Conservation (phyloP, 2,797 vertebrate genomes). For the Chiroxiphia lanceolata region DNA sequence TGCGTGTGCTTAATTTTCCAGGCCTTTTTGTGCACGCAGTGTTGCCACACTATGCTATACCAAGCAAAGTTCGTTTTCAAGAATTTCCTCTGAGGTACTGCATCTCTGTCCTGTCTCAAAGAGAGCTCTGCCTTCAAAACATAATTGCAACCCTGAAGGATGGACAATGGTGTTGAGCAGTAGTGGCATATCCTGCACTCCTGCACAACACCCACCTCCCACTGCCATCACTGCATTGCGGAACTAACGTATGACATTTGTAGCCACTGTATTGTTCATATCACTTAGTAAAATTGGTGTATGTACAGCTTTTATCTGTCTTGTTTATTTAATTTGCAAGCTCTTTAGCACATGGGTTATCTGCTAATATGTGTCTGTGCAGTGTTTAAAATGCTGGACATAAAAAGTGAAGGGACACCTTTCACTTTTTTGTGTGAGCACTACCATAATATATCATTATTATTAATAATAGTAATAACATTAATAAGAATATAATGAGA, state of each 20-base stretch:
- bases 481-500: background rate
- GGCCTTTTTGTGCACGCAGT: background rate
- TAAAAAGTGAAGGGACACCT: background rate
- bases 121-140: background rate
- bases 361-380: background rate
- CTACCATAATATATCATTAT: background rate
- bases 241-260: background rate
- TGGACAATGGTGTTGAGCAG: rapidly evolving
- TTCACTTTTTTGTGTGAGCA: background rate
- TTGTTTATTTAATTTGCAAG: background rate
- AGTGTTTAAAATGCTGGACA: background rate
- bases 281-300: background rate
- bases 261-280: background rate
- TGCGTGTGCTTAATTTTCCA: background rate
- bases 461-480: background rate
- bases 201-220: rapidly evolving
- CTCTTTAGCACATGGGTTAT: background rate
- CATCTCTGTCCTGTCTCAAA: background rate
- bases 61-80: background rate
- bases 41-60: rapidly evolving
- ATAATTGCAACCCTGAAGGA: background rate
- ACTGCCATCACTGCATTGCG: rapidly evolving
- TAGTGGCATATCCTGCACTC: background rate
- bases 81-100: background rate
- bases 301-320: background rate